These are phyloP conservation scores for Cromileptes altivelis DNA, from an alignment of 2,113 vertebrate genomes.

Conservation along the genomic window DNA sequence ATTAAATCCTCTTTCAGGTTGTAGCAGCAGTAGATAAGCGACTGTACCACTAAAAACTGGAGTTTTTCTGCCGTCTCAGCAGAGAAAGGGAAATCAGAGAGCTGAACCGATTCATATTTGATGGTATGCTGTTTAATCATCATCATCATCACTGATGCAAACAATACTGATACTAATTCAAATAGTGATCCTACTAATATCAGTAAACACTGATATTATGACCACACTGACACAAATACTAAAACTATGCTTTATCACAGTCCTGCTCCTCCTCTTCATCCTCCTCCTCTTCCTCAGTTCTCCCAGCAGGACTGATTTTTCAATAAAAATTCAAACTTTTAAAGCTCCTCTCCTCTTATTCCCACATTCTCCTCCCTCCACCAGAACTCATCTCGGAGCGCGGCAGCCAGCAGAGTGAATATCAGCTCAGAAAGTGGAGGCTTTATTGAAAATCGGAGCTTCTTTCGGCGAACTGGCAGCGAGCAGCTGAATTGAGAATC, in stretches of 20 bases:
- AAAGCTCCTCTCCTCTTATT: constrained; percentile 32
- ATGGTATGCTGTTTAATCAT: too few species aligned
- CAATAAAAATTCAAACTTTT: constrained; percentile 49
- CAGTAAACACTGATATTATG: background rate
- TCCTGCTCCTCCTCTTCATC: background rate
- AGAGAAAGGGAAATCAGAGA: too few species aligned
- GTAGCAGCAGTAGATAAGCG: too few species aligned
- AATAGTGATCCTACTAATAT: too few species aligned
- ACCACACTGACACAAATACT: background rate
- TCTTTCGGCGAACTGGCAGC: constrained; percentile 35
- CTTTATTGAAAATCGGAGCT: constrained; percentile 61
- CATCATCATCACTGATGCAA: too few species aligned
- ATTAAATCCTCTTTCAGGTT: too few species aligned
- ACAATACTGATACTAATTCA: too few species aligned
- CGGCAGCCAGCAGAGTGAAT: constrained; percentile 51
- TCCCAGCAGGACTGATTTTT: constrained; percentile 27
- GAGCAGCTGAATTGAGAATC: constrained; percentile 65
- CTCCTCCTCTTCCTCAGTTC: constrained; percentile 3
- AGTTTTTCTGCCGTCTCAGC: background rate
- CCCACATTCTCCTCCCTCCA: constrained; percentile 49
- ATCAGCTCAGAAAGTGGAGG: constrained; percentile 52
- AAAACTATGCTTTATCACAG: background rate
- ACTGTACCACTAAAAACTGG: background rate
- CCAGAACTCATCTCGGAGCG: constrained; percentile 55
- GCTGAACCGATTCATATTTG: too few species aligned